A percentile compares a stretch with the other conserved stretches of the same genome.
phyloP scores from a whole-genome alignment of 2,113 vertebrate genomes.

The Tichodroma muraria region DNA sequence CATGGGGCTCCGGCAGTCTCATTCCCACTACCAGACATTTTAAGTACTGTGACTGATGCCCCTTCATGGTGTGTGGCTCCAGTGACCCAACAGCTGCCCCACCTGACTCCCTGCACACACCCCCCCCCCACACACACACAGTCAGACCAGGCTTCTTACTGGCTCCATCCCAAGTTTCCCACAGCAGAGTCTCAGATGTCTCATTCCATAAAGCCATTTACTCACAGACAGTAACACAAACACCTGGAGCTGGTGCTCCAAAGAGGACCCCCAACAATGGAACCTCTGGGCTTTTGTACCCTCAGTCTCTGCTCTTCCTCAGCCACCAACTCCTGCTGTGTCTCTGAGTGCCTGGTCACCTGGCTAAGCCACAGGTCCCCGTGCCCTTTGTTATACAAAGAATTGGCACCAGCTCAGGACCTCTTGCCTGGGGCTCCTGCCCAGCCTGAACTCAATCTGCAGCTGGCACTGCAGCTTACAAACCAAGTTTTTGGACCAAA shows the following conservation, averaged over 20 bases:
- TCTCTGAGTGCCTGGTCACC: accelerated
- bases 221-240: not conserved
- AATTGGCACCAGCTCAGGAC: not conserved
- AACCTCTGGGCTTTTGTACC: not conserved
- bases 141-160: not conserved
- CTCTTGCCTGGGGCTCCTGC: not conserved
- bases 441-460: not conserved
- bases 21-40: not conserved
- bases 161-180: too few species aligned
- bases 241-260: not conserved
- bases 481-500: not conserved
- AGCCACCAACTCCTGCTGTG: not conserved
- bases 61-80: accelerated
- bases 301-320: not conserved
- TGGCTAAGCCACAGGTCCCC: not conserved
- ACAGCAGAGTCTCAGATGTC: not conserved
- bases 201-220: not conserved
- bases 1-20: not conserved
- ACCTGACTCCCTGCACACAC: not conserved
- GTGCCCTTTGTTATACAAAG: not conserved
- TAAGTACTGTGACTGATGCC: not conserved
- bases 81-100: not conserved
- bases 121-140: not conserved
- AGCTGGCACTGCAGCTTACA: not conserved
- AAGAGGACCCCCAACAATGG: not conserved